These are phyloP conservation scores for Myrmecobius fasciatus DNA, from an alignment of 2,113 vertebrate genomes.

Conservation along the genomic window DNA sequence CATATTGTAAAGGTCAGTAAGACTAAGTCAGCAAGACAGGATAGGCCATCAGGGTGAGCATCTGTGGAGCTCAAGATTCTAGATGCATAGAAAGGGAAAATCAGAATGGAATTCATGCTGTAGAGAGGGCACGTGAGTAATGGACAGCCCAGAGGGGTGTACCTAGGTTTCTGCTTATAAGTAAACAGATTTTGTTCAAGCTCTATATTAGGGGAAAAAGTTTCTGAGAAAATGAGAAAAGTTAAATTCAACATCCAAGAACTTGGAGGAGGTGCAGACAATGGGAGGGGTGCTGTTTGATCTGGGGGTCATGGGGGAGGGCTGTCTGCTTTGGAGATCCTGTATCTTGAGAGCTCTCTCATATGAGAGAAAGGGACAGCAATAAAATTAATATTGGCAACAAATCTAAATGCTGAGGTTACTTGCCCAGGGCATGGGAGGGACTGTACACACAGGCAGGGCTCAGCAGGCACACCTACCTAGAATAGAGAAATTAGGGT, in stretches of 20 bases:
- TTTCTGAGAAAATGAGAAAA: neutral
- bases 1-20: neutral
- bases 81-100: neutral
- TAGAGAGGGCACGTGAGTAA: neutral
- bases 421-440: neutral
- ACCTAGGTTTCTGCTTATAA: neutral
- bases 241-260: neutral
- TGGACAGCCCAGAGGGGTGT: neutral
- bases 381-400: neutral
- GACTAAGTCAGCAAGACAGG: neutral
- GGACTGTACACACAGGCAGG: neutral
- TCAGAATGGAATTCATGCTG: neutral
- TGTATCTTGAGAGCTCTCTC: too few species aligned
- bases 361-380: neutral
- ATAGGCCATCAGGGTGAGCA: too few species aligned
- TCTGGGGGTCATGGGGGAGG: too few species aligned
- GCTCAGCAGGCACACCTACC: neutral
- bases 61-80: neutral
- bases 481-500: neutral
- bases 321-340: too few species aligned
- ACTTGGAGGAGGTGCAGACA: neutral
- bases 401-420: neutral
- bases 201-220: neutral
- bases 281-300: neutral
- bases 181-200: neutral